Percentiles rank a stretch among this genome's conserved stretches.
phyloP scores from a whole-genome alignment of 2,797 vertebrate genomes.

The Thunnus albacares region DNA sequence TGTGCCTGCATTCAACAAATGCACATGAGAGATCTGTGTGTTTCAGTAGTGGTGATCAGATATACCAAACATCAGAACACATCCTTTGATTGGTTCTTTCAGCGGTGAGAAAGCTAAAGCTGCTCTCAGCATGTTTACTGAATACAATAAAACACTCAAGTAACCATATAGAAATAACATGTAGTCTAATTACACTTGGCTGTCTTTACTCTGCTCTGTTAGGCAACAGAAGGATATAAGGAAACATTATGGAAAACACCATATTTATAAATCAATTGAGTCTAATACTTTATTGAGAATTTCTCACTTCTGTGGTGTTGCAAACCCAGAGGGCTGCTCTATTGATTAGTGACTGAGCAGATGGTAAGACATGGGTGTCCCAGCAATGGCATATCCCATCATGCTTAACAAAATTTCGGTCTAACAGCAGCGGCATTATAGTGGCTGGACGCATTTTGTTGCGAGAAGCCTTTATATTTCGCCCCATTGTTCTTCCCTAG shows the following conservation, averaged over 20 bases:
- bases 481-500: neutral
- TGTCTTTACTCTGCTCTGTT: neutral
- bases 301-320: conserved; percentile 23
- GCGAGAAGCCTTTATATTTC: neutral
- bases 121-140: neutral
- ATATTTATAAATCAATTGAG: neutral
- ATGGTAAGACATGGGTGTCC: conserved; percentile 62
- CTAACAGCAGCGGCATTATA: conserved; percentile 23
- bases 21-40: neutral
- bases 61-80: neutral
- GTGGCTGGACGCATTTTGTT: neutral
- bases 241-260: neutral
- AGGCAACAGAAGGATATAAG: neutral
- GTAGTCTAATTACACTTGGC: neutral
- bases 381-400: conserved; percentile 41
- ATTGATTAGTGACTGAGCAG: conserved; percentile 49
- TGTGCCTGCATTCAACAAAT: conserved; percentile 21
- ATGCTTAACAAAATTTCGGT: conserved; percentile 39
- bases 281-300: neutral
- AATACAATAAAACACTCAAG: neutral
- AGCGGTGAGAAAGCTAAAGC: neutral
- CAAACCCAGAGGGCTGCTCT: conserved; percentile 20
- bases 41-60: neutral
- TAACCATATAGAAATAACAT: conserved; percentile 1
- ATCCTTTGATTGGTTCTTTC: neutral